Evolutionary conservation across 2,888 invertebrate genomes (phyloP).

Genomic region (Antheraea assamensis): DNA sequence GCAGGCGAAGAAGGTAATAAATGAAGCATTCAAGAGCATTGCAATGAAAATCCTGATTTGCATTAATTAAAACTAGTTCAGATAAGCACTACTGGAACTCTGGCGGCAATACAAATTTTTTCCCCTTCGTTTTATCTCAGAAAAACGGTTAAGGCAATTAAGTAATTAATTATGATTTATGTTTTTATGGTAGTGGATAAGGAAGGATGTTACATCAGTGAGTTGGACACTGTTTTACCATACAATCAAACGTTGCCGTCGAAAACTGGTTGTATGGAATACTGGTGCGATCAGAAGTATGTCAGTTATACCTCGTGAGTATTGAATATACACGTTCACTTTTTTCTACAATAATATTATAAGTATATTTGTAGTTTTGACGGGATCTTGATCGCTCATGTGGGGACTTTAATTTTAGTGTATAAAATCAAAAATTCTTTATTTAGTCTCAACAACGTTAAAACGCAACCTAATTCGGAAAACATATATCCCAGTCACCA

Average conservation of each 20-base stretch:
- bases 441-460: too few species aligned
- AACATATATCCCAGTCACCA: too few species aligned
- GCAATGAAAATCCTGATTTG: too few species aligned
- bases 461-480: too few species aligned
- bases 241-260: conserved; percentile 29
- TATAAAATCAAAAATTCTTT: neutral
- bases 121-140: neutral
- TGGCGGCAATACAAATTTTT: too few species aligned
- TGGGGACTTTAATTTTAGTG: neutral
- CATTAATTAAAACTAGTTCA: too few species aligned
- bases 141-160: neutral
- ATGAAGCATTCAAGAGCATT: too few species aligned
- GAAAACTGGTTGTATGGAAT: conserved; percentile 30
- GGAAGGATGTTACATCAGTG: conserved; percentile 36
- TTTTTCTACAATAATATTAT: neutral
- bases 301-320: conserved; percentile 35
- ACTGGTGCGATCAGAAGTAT: conserved; percentile 29
- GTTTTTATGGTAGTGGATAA: conserved; percentile 31
- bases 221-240: conserved; percentile 31
- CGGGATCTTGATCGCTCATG: neutral
- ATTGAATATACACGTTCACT: neutral
- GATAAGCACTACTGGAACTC: too few species aligned
- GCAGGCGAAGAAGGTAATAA: too few species aligned
- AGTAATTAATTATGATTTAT: neutral
- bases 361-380: neutral